Percentiles rank a stretch among this genome's conserved stretches.
Evolutionary conservation across 2,888 invertebrate species (phyloP).

Genomic region (Drosophila macrothrix): DNA sequence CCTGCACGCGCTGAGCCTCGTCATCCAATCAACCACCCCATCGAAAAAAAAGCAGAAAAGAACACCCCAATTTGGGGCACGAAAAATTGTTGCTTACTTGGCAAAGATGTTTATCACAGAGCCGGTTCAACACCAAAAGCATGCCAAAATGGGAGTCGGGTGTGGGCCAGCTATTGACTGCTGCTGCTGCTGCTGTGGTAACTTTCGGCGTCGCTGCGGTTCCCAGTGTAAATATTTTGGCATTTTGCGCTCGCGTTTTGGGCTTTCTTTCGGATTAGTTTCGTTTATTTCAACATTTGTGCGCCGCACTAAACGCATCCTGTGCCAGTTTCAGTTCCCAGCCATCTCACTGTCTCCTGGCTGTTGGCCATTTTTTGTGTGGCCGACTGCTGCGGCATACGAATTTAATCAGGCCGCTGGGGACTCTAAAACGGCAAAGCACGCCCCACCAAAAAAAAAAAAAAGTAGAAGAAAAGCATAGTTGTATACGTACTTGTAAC

Average conservation of each 20-base stretch:
- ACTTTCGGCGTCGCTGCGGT: constrained; percentile 43
- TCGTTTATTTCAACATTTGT: constrained; percentile 80
- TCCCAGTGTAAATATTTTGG: constrained; percentile 77
- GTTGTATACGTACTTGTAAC: constrained; percentile 37
- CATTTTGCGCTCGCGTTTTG: constrained; percentile 58
- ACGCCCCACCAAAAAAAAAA: constrained; percentile 16
- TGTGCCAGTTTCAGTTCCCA: constrained; percentile 42
- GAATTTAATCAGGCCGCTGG: constrained; percentile 81
- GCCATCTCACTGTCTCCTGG: constrained; percentile 29
- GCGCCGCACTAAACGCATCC: constrained; percentile 75
- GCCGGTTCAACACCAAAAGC: constrained; percentile 55
- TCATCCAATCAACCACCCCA: constrained; percentile 76
- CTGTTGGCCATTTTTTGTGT: constrained; percentile 43
- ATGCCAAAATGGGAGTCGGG: background rate
- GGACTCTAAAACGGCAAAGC: constrained; percentile 69
- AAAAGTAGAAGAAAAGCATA: constrained; percentile 7
- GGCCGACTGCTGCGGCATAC: constrained; percentile 41
- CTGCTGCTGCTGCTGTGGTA: constrained; percentile 1
- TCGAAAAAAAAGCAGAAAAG: constrained; percentile 33
- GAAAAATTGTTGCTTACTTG: constrained; percentile 83
- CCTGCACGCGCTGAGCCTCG: constrained; percentile 77
- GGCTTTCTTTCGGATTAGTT: constrained; percentile 79
- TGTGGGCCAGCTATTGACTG: constrained; percentile 25
- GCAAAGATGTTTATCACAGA: constrained; percentile 83
- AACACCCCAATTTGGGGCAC: constrained; percentile 82